Conservation (phyloP, 35 echinoderm and acorn worm species). For the Apostichopus californicus region DNA sequence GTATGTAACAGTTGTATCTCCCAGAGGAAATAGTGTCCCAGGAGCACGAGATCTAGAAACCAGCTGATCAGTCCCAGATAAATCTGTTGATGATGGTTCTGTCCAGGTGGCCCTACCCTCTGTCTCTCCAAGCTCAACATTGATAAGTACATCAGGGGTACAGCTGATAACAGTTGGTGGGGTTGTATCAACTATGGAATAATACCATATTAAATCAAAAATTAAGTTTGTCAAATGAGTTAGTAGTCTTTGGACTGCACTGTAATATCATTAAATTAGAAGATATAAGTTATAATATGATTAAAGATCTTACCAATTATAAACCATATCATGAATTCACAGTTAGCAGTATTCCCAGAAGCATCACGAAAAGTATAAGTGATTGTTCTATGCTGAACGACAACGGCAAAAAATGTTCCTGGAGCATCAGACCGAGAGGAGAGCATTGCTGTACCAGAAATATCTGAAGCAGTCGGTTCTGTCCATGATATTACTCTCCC, state of each 20-base stretch:
- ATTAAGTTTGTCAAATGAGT: too few relatives aligned
- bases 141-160: background rate
- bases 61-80: background rate
- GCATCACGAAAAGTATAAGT: background rate
- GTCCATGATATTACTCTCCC: background rate
- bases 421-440: background rate
- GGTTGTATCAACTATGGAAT: background rate
- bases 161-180: background rate
- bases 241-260: too few relatives aligned
- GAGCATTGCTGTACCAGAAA: background rate
- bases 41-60: background rate
- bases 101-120: background rate
- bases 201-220: too few relatives aligned
- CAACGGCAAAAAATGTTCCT: background rate
- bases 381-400: background rate
- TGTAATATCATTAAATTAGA: too few relatives aligned
- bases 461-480: conserved; percentile 4
- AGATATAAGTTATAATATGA: too few relatives aligned
- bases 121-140: background rate
- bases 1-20: conserved; percentile 45
- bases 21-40: background rate
- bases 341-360: background rate
- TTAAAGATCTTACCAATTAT: too few relatives aligned
- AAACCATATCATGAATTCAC: background rate
- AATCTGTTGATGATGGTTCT: conserved; percentile 2